These are phyloP conservation scores for Saimiri boliviensis DNA, from an alignment of 2,113 vertebrate species.

Conservation along the genomic window DNA sequence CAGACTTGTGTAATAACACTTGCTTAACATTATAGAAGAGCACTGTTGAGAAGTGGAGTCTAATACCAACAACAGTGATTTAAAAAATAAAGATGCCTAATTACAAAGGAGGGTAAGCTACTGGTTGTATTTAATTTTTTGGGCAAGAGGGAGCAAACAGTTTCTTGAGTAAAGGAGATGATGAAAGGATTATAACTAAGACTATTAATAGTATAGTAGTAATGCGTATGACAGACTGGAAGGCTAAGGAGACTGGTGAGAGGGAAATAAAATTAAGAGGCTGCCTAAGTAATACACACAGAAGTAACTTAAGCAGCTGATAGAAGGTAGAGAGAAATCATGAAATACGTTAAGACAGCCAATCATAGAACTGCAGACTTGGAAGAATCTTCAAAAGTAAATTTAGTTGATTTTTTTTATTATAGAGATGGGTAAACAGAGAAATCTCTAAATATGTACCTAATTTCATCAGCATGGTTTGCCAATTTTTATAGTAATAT, in stretches of 20 bases:
- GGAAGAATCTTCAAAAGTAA: neutral
- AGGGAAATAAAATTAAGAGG: neutral
- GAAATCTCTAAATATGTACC: neutral
- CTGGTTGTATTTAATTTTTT: neutral
- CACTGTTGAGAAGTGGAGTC: neutral
- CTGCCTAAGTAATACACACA: neutral
- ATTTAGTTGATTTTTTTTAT: neutral
- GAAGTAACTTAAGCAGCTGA: neutral
- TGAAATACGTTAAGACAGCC: accelerated
- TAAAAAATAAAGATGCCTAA: neutral
- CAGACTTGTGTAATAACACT: neutral
- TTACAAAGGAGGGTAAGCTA: neutral
- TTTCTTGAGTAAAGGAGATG: neutral
- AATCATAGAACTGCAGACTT: neutral
- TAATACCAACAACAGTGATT: neutral
- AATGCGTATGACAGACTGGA: neutral
- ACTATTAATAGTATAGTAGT: neutral
- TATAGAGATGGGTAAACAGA: neutral
- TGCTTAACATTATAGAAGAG: neutral
- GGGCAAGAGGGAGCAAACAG: neutral
- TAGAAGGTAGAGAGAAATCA: neutral
- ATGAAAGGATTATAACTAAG: neutral
- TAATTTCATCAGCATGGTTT: neutral
- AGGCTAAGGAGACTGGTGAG: neutral
- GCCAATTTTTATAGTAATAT: slow-evolving; percentile 10